phyloP scores from a whole-genome alignment of 2,888 invertebrate genomes.

The Callimorpha dominula region DNA sequence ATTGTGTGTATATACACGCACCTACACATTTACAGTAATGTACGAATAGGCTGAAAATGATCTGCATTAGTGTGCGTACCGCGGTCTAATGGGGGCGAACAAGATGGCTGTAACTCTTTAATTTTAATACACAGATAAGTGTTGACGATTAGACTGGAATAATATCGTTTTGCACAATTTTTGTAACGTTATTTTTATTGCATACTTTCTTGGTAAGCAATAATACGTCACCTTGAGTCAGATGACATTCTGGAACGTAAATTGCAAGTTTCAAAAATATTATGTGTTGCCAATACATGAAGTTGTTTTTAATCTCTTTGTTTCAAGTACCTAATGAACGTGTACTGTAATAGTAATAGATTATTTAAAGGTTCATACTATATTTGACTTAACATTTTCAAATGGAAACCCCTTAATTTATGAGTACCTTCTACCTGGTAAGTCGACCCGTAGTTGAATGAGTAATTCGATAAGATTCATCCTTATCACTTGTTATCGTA shows the following conservation, averaged over 20 bases:
- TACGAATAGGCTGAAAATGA: conserved; percentile 49
- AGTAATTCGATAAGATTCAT: background rate
- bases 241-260: background rate
- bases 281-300: background rate
- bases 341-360: background rate
- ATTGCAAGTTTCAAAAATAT: background rate
- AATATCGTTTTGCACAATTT: conserved; percentile 29
- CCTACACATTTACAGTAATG: conserved; percentile 45
- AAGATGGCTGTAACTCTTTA: conserved; percentile 57
- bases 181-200: conserved; percentile 18
- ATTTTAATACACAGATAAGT: conserved; percentile 47
- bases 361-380: no score
- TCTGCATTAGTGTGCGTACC: conserved; percentile 39
- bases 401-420: background rate
- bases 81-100: conserved; percentile 62
- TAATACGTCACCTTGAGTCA: background rate
- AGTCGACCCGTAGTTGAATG: background rate
- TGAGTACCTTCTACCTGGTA: background rate
- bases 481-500: background rate
- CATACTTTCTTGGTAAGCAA: conserved; percentile 11
- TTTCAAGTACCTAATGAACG: background rate
- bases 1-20: conserved; percentile 52
- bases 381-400: background rate
- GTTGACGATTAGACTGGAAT: conserved; percentile 27
- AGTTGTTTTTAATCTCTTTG: background rate